Evolutionary conservation across 2,797 vertebrate species (phyloP), one percentile per base, ranked within the genome.

Genomic region (Myotis myotis): DNA sequence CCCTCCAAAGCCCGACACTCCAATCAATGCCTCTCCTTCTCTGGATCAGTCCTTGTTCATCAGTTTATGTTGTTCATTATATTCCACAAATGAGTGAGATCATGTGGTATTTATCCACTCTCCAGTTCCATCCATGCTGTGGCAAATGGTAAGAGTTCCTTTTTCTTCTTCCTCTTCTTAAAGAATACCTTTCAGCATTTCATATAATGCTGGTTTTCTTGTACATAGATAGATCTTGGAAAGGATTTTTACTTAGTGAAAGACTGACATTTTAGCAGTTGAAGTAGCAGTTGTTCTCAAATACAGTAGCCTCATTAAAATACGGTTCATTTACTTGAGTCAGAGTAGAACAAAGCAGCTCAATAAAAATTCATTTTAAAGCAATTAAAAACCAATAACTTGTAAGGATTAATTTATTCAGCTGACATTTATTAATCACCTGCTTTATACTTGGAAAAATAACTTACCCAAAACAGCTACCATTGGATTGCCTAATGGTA

Each of bases 351-450:
- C 33, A 85, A 95, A 95, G 92, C 25, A 91, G 81, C 68, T 96
- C 93, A 86, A 83, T 96, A 90, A 87, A 89, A 93, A 96, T 81
- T 96, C 41, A 82, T 95, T 94, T 95, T 88, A 89, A 94, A 89
- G 85, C 89, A 96, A 96, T 92, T 95, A 93, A 93, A 94, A 93
- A 64, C 53, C 51, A 93, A 51, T 92, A 90, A 91, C 38, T 79
- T 70, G 87, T 89, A 96, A 96, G 87, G 78, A 94, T 96, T 93
- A 94, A 92, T 93, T 89, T 94, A 83, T 96, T 95, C 57, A 86
- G 78, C 60, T 68, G 90, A 93, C 80, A 57, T 83, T 90, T 96
- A 96, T 93, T 94, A 94, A 96, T 86, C 41, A 80, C 57, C 36
- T 92, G 53, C 80, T 89, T 72, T 97, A 80, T 87, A 68, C 86